Evolutionary conservation across 2,888 invertebrate genomes (phyloP).

Genomic region (Oscheius myriophilus): DNA sequence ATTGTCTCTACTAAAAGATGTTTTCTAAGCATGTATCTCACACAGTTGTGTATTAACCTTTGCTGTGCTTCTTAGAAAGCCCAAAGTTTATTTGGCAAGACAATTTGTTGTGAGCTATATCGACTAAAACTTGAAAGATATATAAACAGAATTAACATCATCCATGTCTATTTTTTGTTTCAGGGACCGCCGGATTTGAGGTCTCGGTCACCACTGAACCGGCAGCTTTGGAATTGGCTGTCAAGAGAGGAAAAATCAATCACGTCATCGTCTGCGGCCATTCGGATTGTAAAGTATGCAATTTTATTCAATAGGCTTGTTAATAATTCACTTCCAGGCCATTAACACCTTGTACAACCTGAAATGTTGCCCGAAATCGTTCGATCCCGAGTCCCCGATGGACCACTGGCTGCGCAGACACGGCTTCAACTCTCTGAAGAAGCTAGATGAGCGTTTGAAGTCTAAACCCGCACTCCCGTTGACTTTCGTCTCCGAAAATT

Average conservation of each 20-base stretch:
- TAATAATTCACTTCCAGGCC: constrained; percentile 75
- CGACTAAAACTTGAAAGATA: not conserved
- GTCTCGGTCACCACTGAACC: constrained; percentile 89
- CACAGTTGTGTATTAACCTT: no score
- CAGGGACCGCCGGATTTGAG: constrained; percentile 66
- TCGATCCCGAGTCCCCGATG: constrained; percentile 79
- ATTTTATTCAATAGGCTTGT: not conserved
- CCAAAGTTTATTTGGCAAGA: no score
- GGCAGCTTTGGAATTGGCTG: constrained; percentile 92
- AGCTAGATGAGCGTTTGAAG: constrained; percentile 76
- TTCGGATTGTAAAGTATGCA: constrained; percentile 86
- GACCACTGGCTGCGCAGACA: constrained; percentile 85
- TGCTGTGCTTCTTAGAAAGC: no score
- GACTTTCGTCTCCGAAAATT: constrained; percentile 86
- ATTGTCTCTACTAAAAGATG: no score
- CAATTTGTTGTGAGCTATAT: no score
- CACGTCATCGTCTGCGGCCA: constrained; percentile 95
- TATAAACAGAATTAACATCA: not conserved
- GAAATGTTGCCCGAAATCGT: constrained; percentile 76
- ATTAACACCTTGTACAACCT: constrained; percentile 90
- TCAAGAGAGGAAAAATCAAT: constrained; percentile 87
- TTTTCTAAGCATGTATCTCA: no score
- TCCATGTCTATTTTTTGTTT: not conserved
- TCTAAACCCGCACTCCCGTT: constrained; percentile 82
- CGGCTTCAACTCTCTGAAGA: constrained; percentile 46